Evolutionary conservation across 2,797 vertebrate genomes (phyloP), one percentile per base, ranked within the genome.

Genomic region (Buceros bicornis): DNA sequence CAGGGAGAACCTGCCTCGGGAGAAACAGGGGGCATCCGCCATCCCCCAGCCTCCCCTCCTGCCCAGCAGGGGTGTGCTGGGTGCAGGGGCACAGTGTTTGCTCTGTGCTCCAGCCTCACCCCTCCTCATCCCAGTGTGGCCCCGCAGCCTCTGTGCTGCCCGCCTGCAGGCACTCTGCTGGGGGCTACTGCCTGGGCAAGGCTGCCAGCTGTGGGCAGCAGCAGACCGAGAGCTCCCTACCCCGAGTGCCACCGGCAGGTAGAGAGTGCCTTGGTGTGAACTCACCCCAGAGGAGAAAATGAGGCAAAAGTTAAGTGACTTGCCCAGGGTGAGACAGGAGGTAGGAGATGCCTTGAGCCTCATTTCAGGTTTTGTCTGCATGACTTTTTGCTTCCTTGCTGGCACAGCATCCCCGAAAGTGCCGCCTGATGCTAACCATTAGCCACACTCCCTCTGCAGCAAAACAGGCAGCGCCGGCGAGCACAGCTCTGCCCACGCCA

Each of bases 141-240:
- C 16, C 28, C 1, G 2, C 56, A 62, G 47, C 37, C 5, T 0
- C 81, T n/a, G 60, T 1, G 0, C 81, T 65, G 69, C n/a, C 48
- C 40, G 24, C 45, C 5, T 8, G 13, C 60, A 15, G 42, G 40
- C 37, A 22, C 61, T 13, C 8, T 64, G 13, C 19, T 43, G 29
- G 61, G 40, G 18, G 22, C 19, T 29, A 19, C 26, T 13, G 42
- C 29, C 53, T 28, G 6, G 28, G 61, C 25, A 40, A 35, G 26
- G 25, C 50, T 26, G 28, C 28, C 37, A 40, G 37, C 37, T 40
- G 37, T 40, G 37, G 37, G 37, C 50, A 51, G 67, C 19, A 19
- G 19, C 40, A 15, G 31, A 19, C 24, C 2, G 60, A 56, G 54
- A 29, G 18, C 37, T 40, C 35, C 37, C 35, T 33, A 33, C 33